phyloP scores from a whole-genome alignment of 2,797 vertebrate species.

The Paedocypris micromegethes region DNA sequence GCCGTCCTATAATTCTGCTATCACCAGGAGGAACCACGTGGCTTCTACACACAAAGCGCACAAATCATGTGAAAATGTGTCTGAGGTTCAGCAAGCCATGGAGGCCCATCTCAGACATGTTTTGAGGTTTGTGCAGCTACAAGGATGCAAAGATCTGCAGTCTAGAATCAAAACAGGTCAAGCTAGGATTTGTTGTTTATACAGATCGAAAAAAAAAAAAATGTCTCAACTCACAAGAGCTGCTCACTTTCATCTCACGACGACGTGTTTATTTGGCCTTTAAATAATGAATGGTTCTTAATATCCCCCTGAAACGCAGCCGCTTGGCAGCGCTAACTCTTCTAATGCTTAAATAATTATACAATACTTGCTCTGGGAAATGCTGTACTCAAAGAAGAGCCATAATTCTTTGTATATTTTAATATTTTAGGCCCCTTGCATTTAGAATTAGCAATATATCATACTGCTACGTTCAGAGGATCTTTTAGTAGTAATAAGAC shows the following conservation, averaged over 20 bases:
- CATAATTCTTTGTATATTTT: slow-evolving; percentile 2
- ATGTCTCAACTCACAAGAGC: slow-evolving; percentile 50
- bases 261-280: slow-evolving; percentile 58
- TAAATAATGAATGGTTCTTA: slow-evolving; percentile 67
- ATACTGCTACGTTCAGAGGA: not conserved
- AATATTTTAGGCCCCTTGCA: slow-evolving; percentile 17
- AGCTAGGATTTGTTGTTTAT: slow-evolving; percentile 2
- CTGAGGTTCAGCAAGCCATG: slow-evolving; percentile 1
- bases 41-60: not conserved
- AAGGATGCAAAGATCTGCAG: not conserved
- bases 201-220: slow-evolving; percentile 18
- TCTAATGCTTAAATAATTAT: slow-evolving; percentile 23
- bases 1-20: not conserved
- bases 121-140: slow-evolving; percentile 5
- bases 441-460: not conserved
- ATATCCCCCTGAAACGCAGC: slow-evolving; percentile 56
- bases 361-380: slow-evolving; percentile 17
- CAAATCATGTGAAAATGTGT: slow-evolving; percentile 8
- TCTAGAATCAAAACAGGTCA: slow-evolving; percentile 23
- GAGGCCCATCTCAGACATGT: not conserved
- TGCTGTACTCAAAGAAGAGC: slow-evolving; percentile 6
- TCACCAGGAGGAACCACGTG: slow-evolving; percentile 2
- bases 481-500: too few relatives aligned
- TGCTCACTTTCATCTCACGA: slow-evolving; percentile 60
- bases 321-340: slow-evolving; percentile 7